These are phyloP conservation scores for Formica aserva DNA, from an alignment of 2,888 invertebrate species.

Conservation along the genomic window DNA sequence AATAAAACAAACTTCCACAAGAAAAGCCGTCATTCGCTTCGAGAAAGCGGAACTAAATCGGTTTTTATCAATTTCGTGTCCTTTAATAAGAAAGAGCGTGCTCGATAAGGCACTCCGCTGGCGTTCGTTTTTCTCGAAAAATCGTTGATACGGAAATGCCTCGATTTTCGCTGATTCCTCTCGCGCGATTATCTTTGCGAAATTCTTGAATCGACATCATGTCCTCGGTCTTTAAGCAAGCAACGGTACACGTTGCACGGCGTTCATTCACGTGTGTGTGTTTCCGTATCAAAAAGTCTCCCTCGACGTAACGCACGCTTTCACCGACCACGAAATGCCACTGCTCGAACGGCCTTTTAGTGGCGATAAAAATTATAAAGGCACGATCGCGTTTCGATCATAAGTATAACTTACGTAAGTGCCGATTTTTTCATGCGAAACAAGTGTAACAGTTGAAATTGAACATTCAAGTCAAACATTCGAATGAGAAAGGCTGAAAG, in stretches of 20 bases:
- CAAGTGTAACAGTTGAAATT: background rate
- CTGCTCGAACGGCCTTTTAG: background rate
- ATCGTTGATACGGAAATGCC: background rate
- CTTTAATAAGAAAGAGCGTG: background rate
- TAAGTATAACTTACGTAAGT: slow-evolving; percentile 29
- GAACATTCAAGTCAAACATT: background rate
- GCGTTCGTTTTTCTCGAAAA: background rate
- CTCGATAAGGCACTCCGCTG: background rate
- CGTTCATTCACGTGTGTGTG: background rate
- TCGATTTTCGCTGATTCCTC: background rate
- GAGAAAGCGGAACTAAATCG: background rate
- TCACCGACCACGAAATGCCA: slow-evolving; percentile 32
- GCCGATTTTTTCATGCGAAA: background rate
- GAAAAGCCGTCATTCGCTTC: background rate
- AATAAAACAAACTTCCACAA: background rate
- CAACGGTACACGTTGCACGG: slow-evolving; percentile 50
- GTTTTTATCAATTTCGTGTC: background rate
- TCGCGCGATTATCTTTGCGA: too few relatives aligned
- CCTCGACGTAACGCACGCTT: slow-evolving; percentile 10
- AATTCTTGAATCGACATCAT: slow-evolving; percentile 10
- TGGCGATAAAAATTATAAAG: slow-evolving; percentile 18
- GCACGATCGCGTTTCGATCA: background rate
- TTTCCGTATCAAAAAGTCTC: slow-evolving; percentile 29
- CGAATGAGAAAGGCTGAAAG: background rate
- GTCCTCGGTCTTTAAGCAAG: slow-evolving; percentile 31